These are phyloP conservation scores for Ophthalmolycus amberensis DNA, from an alignment of 2,113 vertebrate species.

Conservation along the genomic window DNA sequence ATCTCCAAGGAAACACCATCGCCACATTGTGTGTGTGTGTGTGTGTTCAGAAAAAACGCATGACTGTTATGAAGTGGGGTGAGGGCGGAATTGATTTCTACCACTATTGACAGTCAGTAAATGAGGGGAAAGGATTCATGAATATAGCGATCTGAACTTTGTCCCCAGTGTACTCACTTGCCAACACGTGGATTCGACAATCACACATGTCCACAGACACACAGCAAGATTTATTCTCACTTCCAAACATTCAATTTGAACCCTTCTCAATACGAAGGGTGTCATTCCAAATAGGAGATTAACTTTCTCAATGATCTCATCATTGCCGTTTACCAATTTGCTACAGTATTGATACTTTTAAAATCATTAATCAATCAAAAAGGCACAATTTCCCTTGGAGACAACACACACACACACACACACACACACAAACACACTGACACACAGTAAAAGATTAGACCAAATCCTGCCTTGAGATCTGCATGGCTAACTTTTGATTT, in stretches of 20 bases:
- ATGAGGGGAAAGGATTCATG: conserved; percentile 48
- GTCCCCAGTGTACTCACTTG: neutral
- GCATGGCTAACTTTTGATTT: conserved; percentile 53
- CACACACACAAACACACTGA: conserved; percentile 17
- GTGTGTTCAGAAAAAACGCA: conserved; percentile 36
- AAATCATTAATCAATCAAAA: conserved; percentile 59
- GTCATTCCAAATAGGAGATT: conserved; percentile 1
- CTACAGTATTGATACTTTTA: conserved; percentile 35
- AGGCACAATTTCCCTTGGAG: conserved; percentile 64
- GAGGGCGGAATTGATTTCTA: conserved; percentile 41
- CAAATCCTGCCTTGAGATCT: conserved; percentile 55
- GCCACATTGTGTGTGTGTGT: conserved; percentile 19
- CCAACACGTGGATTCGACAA: conserved; percentile 14
- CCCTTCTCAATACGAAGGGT: neutral
- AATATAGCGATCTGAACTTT: conserved; percentile 55
- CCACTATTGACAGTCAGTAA: conserved; percentile 45
- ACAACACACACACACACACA: conserved; percentile 17
- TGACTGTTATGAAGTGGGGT: conserved; percentile 34
- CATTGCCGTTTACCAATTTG: conserved; percentile 24
- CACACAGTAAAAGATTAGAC: conserved; percentile 8
- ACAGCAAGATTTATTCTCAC: conserved; percentile 2
- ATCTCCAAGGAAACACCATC: conserved; percentile 58
- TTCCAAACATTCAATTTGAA: conserved; percentile 12
- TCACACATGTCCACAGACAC: conserved; percentile 15
- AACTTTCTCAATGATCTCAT: conserved; percentile 4